phyloP scores from a whole-genome alignment of 2,888 invertebrate species.

The Diaprepes abbreviatus region DNA sequence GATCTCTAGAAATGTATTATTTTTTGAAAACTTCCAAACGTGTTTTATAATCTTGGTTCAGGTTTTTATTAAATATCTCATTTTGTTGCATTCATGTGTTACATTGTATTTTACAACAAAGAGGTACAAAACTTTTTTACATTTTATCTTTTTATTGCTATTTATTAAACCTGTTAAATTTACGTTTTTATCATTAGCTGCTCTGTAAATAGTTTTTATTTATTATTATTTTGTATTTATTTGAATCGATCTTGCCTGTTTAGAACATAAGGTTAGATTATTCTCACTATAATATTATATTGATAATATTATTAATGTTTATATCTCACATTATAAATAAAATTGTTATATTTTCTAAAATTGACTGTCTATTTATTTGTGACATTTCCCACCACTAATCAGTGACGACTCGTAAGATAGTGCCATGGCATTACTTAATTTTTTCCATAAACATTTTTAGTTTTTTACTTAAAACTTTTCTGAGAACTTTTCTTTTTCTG shows the following conservation, averaged over 20 bases:
- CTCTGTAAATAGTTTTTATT: slow-evolving; percentile 47
- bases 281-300: slow-evolving; percentile 51
- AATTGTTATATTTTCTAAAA: slow-evolving; percentile 64
- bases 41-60: slow-evolving; percentile 5
- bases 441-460: too few relatives aligned
- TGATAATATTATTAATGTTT: slow-evolving; percentile 57
- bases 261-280: slow-evolving; percentile 56
- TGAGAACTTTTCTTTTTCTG: too few relatives aligned
- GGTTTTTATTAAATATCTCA: slow-evolving; percentile 15
- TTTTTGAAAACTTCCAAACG: slow-evolving; percentile 12
- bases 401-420: too few relatives aligned
- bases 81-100: slow-evolving; percentile 28
- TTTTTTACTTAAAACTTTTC: too few relatives aligned
- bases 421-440: too few relatives aligned
- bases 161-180: slow-evolving; percentile 41
- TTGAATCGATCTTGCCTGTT: slow-evolving; percentile 58
- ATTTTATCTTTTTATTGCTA: slow-evolving; percentile 34
- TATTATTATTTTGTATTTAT: slow-evolving; percentile 51
- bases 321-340: slow-evolving; percentile 63
- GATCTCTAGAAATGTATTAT: too few relatives aligned
- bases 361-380: too few relatives aligned
- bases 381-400: too few relatives aligned
- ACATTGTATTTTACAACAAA: slow-evolving; percentile 26
- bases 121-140: slow-evolving; percentile 40
- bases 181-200: slow-evolving; percentile 36